Conservation (phyloP, 2,888 invertebrate species). For the Scotopteryx bipunctaria region DNA sequence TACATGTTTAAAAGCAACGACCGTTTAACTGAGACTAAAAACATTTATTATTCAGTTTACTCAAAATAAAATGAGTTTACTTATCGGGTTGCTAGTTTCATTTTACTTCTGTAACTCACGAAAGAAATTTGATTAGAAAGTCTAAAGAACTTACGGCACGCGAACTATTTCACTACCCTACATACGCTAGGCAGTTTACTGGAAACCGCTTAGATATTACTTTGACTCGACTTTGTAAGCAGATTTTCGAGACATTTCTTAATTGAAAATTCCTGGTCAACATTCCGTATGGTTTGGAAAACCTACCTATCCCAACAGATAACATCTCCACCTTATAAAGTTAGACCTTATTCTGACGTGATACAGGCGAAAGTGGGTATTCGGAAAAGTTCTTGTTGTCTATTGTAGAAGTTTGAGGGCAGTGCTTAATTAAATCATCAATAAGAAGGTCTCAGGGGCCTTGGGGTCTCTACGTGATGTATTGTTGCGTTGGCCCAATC, state of each 20-base stretch:
- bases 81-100: conserved; percentile 17
- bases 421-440: conserved; percentile 73
- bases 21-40: neutral
- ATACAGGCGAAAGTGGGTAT: conserved; percentile 19
- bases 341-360: conserved; percentile 17
- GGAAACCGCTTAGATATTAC: conserved; percentile 39
- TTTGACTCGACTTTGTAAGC: conserved; percentile 58
- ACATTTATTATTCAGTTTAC: conserved; percentile 13
- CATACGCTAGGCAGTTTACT: conserved; percentile 33
- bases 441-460: conserved; percentile 50
- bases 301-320: conserved; percentile 17
- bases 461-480: conserved; percentile 48
- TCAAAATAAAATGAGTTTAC: conserved; percentile 14
- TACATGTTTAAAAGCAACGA: conserved; percentile 2
- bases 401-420: conserved; percentile 52
- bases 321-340: conserved; percentile 1
- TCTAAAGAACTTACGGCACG: conserved; percentile 41
- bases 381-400: neutral
- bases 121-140: conserved; percentile 38
- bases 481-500: conserved; percentile 42
- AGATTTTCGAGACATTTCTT: conserved; percentile 69
- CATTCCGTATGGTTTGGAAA: conserved; percentile 44
- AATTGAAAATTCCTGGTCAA: conserved; percentile 72
- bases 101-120: conserved; percentile 27
- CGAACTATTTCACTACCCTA: conserved; percentile 48